Evolutionary conservation across 2,113 vertebrate species (phyloP), one percentile per base, ranked within the genome.

Genomic region (Apaloderma vittatum): DNA sequence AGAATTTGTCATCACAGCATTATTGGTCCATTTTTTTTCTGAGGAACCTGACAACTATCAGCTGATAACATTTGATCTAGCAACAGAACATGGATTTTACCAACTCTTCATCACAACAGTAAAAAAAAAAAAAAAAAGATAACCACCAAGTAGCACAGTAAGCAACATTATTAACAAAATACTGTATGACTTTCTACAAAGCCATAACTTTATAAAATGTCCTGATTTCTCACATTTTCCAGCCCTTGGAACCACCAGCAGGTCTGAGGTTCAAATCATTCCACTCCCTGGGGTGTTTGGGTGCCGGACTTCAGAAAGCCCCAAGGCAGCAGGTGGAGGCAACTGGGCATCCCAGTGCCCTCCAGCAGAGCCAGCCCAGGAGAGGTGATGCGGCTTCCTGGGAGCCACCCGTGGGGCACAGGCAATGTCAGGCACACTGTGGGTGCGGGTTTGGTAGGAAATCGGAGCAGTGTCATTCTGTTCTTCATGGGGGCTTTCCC

Each of bases 21-120:
- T 86, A 88, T 89, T 77, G 67, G 86, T 72, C 92, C 67, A 58
- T 76, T 87, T 91, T 54, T 63, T 93, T 66, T 54, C 86, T 21
- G 22, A 17, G 57, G 86, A 88, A 91, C 49, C 63, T 92, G 81
- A 67, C 74, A 91, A 55, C 55, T 81, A 76, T 83, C 88, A 93
- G 67, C 55, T 63, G 75, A 84, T 83, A 59, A 55, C 16, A 62
- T 76, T 59, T 87, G 88, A 85, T 85, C 80, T 2, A 2, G 32
- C 15, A 55, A 78, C 46, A 29, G 32, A 62, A 67, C 63, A 26
- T 3, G 13, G 76, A 72, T 89, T 84, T 75, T 72, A 58, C 23
- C 65, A 78, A 20, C 29, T 87, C 46, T 51, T 67, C 51, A 81
- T 20, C 43, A 36, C 30, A 90, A 81, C 4, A 75, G 48, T 0